Evolutionary conservation across 2,888 invertebrate species (phyloP).

Genomic region (Aplocera efformata): DNA sequence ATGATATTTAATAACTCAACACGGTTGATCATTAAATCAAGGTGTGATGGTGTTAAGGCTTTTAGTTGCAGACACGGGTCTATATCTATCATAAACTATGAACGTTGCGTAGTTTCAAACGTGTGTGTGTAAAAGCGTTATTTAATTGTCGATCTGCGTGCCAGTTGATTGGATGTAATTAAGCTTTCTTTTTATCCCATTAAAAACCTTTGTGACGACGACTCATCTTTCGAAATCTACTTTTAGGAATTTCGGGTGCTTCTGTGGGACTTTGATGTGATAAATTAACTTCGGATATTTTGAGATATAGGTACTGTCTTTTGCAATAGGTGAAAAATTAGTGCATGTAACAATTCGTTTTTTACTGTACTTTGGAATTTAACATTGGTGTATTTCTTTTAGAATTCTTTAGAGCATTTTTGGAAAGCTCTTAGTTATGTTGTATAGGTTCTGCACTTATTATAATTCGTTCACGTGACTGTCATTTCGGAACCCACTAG

Average conservation of each 20-base stretch:
- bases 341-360: no score
- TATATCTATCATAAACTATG: conserved; percentile 31
- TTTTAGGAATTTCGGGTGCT: neutral
- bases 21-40: conserved; percentile 57
- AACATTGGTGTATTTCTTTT: no score
- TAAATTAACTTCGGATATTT: no score
- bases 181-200: conserved; percentile 26
- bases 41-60: conserved; percentile 40
- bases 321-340: no score
- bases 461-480: no score
- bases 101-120: conserved; percentile 33
- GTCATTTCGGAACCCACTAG: no score
- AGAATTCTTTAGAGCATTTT: no score
- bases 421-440: no score
- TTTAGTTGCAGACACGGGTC: conserved; percentile 40
- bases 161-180: conserved; percentile 26
- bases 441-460: no score
- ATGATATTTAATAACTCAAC: conserved; percentile 63
- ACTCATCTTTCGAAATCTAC: conserved; percentile 3
- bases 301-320: no score
- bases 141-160: conserved; percentile 30
- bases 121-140: conserved; percentile 34
- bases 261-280: no score
- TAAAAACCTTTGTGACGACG: conserved; percentile 24
- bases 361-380: no score